Percentiles rank a stretch among this genome's conserved stretches.
These are phyloP conservation scores for Leguminivora glycinivorella DNA, from an alignment of 1,140 invertebrate genomes.

Conservation along the genomic window DNA sequence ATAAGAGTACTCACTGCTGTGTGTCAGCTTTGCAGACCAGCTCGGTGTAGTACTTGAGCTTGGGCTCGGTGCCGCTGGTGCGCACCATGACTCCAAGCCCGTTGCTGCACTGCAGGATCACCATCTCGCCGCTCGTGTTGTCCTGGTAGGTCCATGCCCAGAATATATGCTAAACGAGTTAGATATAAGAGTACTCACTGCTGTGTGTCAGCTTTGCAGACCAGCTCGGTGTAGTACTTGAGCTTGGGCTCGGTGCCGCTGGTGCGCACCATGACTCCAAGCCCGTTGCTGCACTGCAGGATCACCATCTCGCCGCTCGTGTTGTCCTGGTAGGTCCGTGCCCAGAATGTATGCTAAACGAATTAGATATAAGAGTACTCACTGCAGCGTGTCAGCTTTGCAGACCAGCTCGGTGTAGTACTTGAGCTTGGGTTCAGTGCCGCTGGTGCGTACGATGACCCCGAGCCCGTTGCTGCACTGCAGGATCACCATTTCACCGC, in stretches of 20 bases:
- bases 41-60: slow-evolving; percentile 98
- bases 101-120: slow-evolving; percentile 96
- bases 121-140: slow-evolving; percentile 90
- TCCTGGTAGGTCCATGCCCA: slow-evolving; percentile 67
- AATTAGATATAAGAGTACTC: slow-evolving; percentile 16
- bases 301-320: slow-evolving; percentile 96
- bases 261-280: slow-evolving; percentile 93
- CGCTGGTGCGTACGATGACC: slow-evolving; percentile 95
- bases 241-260: slow-evolving; percentile 99
- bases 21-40: slow-evolving; percentile 70
- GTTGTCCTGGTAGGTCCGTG: slow-evolving; percentile 68
- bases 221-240: slow-evolving; percentile 97
- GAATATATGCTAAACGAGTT: too few relatives aligned
- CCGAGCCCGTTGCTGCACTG: slow-evolving; percentile 92
- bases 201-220: slow-evolving; percentile 36
- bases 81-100: slow-evolving; percentile 93
- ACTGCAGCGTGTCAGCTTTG: slow-evolving; percentile 70
- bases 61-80: slow-evolving; percentile 99
- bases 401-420: slow-evolving; percentile 96
- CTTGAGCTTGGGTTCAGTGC: slow-evolving; percentile 99
- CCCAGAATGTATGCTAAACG: slow-evolving; percentile 52
- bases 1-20: slow-evolving; percentile 42
- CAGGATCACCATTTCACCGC: slow-evolving; percentile 98
- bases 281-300: slow-evolving; percentile 93
- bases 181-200: slow-evolving; percentile 32